Conservation (phyloP, 2,113 vertebrate species). For the Calcarius ornatus region DNA sequence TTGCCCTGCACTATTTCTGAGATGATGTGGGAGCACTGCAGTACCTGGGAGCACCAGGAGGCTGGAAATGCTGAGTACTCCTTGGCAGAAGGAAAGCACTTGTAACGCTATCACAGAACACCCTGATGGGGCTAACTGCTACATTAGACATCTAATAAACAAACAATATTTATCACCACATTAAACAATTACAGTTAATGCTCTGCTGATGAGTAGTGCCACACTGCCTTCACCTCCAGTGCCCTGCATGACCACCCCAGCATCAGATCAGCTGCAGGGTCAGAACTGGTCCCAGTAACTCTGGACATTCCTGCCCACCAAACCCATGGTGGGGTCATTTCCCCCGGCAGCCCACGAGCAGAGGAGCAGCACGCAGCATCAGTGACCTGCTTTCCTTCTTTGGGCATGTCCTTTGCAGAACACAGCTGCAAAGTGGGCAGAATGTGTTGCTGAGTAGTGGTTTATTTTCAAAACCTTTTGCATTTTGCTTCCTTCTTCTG, state of each 20-base stretch:
- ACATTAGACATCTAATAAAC: conserved; percentile 15
- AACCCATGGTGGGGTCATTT: neutral
- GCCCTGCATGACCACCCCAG: no score
- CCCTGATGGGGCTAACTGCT: neutral
- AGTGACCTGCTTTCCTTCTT: neutral
- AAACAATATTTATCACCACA: conserved; percentile 45
- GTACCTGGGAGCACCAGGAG: rapidly evolving
- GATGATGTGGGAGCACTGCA: neutral
- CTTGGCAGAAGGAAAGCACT: neutral
- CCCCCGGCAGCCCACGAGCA: rapidly evolving
- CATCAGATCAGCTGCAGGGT: rapidly evolving
- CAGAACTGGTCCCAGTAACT: neutral
- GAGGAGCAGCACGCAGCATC: neutral
- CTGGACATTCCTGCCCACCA: neutral
- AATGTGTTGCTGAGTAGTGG: neutral
- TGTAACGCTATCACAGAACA: neutral
- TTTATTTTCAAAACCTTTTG: neutral
- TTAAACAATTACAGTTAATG: conserved; percentile 19
- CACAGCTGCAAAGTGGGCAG: neutral
- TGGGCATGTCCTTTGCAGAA: neutral
- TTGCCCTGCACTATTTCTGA: rapidly evolving
- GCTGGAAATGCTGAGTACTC: neutral
- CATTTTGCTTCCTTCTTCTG: neutral
- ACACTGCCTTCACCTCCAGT: neutral
- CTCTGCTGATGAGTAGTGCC: neutral